Base-by-base conservation (phyloP, 2,797 vertebrate genomes). In the Helostoma temminkii region DNA sequence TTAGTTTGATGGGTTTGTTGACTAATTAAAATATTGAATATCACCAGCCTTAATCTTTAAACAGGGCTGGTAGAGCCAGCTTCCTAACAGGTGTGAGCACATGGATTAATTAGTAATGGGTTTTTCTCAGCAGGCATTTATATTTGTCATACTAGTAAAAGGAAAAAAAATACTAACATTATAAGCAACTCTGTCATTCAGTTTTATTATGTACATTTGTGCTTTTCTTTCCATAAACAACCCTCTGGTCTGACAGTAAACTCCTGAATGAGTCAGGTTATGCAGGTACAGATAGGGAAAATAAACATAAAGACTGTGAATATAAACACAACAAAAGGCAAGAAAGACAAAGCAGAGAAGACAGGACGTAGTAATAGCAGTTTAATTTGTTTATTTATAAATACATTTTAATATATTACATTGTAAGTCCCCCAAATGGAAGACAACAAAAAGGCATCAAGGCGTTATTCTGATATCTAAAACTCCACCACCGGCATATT, bases 401-500 rank as follows among this genome's bases (percentile, higher is more conserved):
- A 95, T 95, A 93, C 90, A 87, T 63, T 87, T 89, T 86, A 89
- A 81, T 91, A 88, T 91, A 41, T 37, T 85, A 93, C 91, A 93
- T 86, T 89, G 80, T 91, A 90, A 88, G 85, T 88, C 93, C 92
- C 85, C 93, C 76, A 76, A 85, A 77, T 74, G 81, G 91, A 91
- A 94, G 92, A 93, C 90, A 93, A 94, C 91, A 90, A 78, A 94
- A 94, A 95, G 93, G 94, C 94, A 94, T 93, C 89, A 87, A 94
- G 94, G 94, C 90, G 92, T 94, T 93, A 80, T 89, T 93, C 79
- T 89, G 85, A 93, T 92, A 92, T 92, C 83, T 85, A 88, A 86
- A 89, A 85, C 74, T 79, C 88, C 84, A 85, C 78, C 84, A 89
- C 70, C 73, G 71, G 81, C 80, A 65, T 46, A 81, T 70, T 72